phyloP scores from a whole-genome alignment of 2,888 invertebrate genomes.

The Clunio marinus region DNA sequence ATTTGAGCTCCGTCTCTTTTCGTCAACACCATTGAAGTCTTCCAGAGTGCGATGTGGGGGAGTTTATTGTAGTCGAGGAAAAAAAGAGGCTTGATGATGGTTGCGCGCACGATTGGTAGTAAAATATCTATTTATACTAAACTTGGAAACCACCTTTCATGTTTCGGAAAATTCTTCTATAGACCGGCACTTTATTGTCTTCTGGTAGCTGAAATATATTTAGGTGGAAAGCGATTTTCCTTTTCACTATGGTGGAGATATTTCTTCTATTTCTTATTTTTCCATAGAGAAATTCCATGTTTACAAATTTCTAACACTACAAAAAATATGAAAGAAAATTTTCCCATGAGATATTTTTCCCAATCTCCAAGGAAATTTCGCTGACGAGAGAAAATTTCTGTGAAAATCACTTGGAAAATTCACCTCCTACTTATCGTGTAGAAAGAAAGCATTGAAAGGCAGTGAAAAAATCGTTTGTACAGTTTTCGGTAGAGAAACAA shows the following conservation, averaged over 20 bases:
- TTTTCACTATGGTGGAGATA: conserved; percentile 19
- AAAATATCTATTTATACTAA: background rate
- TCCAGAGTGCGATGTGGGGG: background rate
- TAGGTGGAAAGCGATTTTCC: conserved; percentile 38
- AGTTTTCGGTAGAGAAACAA: background rate
- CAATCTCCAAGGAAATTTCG: background rate
- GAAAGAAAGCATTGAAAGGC: conserved; percentile 19
- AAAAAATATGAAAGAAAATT: background rate
- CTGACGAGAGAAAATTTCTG: background rate
- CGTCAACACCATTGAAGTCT: background rate
- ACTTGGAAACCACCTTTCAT: conserved; percentile 22
- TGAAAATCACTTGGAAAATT: background rate
- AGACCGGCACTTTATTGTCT: conserved; percentile 21
- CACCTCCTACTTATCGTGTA: background rate
- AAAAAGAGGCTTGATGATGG: background rate
- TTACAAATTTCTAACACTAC: background rate
- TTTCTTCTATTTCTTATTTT: conserved; percentile 24
- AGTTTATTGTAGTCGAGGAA: conserved; percentile 18
- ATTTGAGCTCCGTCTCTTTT: conserved; percentile 12
- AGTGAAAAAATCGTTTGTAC: conserved; percentile 2
- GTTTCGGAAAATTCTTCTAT: conserved; percentile 29
- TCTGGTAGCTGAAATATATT: conserved; percentile 37
- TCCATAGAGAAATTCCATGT: background rate
- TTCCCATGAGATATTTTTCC: background rate
- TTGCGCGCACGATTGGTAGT: conserved; percentile 18